Conservation (phyloP, 53 echinoderm and acorn worm genomes). For the Arbacia lixula region DNA sequence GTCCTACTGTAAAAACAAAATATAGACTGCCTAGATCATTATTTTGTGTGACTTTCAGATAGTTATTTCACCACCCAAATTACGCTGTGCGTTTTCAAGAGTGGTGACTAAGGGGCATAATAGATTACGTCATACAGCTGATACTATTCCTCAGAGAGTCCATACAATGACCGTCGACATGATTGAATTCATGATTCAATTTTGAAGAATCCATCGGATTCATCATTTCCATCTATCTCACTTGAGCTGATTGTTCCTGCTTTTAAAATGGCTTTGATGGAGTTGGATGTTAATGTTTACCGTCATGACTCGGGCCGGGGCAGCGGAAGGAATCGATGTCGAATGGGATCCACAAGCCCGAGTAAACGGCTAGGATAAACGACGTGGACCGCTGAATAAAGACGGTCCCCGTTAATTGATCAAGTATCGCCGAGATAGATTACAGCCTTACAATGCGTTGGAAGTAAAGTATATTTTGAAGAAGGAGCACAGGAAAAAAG, state of each 20-base stretch:
- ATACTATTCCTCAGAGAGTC: too few species aligned
- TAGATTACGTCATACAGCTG: too few species aligned
- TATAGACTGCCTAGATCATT: too few species aligned
- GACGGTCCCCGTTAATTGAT: constrained; percentile 46
- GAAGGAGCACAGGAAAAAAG: constrained; percentile 3
- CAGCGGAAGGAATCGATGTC: constrained; percentile 28
- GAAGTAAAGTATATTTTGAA: neutral
- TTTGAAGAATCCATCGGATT: constrained; percentile 5
- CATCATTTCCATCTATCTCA: constrained; percentile 40
- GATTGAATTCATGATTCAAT: constrained; percentile 18
- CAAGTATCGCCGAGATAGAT: constrained; percentile 33
- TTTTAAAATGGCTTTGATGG: constrained; percentile 28
- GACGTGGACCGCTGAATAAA: constrained; percentile 46
- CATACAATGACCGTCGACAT: too few species aligned
- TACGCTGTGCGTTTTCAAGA: too few species aligned
- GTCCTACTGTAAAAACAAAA: too few species aligned
- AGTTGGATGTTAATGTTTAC: constrained; percentile 55
- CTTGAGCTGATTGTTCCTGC: constrained; percentile 22
- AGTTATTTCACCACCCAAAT: too few species aligned
- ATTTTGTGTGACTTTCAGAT: too few species aligned
- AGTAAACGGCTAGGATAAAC: constrained; percentile 38
- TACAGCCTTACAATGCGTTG: constrained; percentile 21
- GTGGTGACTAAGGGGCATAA: too few species aligned
- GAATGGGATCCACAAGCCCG: constrained; percentile 20
- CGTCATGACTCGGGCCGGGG: constrained; percentile 23